Percentiles rank a stretch among this genome's conserved stretches.
Conservation (phyloP, 2,113 vertebrate genomes). For the Chascanopsetta lugubris region DNA sequence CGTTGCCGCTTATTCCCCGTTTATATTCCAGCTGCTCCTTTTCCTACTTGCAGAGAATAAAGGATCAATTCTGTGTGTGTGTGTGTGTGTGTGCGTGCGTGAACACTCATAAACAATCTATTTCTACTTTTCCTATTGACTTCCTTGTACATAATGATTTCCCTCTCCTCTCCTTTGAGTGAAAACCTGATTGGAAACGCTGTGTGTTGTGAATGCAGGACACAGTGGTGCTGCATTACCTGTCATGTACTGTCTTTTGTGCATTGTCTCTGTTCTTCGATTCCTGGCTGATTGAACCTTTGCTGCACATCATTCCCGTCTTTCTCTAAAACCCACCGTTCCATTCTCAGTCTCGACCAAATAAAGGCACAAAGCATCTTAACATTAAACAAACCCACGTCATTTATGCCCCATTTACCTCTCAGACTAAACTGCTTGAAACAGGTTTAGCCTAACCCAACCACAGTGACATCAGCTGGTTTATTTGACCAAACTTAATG, state of each 20-base stretch:
- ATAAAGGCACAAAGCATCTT: no score
- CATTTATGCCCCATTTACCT: no score
- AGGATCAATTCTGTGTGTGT: slow-evolving; percentile 4
- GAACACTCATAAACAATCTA: not conserved
- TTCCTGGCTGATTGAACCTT: no score
- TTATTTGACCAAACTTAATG: not conserved
- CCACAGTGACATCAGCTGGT: not conserved
- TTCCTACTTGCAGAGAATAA: not conserved
- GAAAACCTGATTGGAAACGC: not conserved
- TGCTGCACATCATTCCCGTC: no score
- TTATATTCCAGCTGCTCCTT: not conserved
- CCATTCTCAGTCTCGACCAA: no score
- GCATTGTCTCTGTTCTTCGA: no score
- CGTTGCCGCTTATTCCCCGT: not conserved
- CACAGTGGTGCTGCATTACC: not conserved
- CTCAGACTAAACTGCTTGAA: no score
- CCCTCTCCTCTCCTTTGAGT: not conserved
- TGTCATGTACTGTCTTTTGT: not conserved
- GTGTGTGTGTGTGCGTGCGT: not conserved
- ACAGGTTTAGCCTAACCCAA: not conserved
- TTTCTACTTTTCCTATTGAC: not conserved
- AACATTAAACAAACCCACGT: no score
- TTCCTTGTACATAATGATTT: not conserved
- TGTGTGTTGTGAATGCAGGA: not conserved
- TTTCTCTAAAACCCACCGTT: no score